Evolutionary conservation across 1,140 invertebrate species (phyloP).

Genomic region (Acromyrmex echinatior): DNA sequence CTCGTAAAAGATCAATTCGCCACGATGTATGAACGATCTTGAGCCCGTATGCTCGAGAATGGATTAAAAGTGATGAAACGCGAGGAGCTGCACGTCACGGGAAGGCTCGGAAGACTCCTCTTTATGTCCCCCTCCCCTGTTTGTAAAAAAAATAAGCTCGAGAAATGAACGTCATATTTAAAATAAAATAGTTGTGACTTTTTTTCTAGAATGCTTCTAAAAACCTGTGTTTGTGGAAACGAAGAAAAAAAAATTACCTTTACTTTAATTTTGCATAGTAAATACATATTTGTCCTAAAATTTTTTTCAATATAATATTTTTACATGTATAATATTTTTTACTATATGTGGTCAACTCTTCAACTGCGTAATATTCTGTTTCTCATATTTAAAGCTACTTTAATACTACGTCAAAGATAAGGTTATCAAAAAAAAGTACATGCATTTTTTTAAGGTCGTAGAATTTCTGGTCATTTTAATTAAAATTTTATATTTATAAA

Average conservation of each 20-base stretch:
- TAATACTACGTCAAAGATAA: background rate
- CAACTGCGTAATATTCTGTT: background rate
- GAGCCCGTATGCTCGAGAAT: slow-evolving; percentile 64
- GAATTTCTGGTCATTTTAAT: too few relatives aligned
- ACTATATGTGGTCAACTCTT: background rate
- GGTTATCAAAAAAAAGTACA: too few relatives aligned
- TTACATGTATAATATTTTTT: background rate
- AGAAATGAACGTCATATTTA: background rate
- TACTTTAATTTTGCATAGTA: background rate
- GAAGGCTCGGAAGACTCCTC: background rate
- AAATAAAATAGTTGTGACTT: background rate
- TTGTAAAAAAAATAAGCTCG: slow-evolving; percentile 1
- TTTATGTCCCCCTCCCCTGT: background rate
- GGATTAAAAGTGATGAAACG: slow-evolving; percentile 43
- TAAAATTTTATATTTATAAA: too few relatives aligned
- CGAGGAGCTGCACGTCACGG: slow-evolving; percentile 21
- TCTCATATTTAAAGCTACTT: background rate
- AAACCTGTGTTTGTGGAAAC: background rate
- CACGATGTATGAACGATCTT: slow-evolving; percentile 53
- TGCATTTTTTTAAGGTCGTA: too few relatives aligned
- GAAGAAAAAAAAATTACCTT: background rate
- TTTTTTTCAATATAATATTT: background rate
- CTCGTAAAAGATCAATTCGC: slow-evolving; percentile 79
- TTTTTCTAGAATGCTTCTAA: background rate
- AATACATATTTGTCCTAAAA: background rate